phyloP scores from a whole-genome alignment of 2,113 vertebrate species.

The Ochotona princeps region DNA sequence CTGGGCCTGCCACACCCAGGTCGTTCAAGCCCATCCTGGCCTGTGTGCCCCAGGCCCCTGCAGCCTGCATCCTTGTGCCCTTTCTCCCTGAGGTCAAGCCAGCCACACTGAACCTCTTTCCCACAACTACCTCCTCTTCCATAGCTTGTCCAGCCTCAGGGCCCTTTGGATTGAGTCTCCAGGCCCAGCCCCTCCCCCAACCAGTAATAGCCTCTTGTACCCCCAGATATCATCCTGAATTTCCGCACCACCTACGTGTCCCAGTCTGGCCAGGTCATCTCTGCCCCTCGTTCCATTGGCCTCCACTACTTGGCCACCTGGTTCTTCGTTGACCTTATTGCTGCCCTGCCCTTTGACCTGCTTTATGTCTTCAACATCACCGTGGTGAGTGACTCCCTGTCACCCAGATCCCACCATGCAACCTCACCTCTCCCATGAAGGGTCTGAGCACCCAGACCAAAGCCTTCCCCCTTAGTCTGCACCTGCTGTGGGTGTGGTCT shows the following conservation, averaged over 20 bases:
- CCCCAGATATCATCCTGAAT: conserved; percentile 96
- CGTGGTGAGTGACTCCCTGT: conserved; percentile 91
- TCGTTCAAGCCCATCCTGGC: neutral
- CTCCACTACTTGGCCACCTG: conserved; percentile 99
- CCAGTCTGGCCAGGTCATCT: conserved; percentile 98
- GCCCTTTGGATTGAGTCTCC: neutral
- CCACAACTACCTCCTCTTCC: neutral
- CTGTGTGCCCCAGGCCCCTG: neutral
- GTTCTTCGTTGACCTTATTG: conserved; percentile 98
- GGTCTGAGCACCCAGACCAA: neutral
- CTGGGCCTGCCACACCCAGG: neutral
- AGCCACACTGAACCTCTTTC: neutral
- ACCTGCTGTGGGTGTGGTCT: neutral
- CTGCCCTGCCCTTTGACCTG: conserved; percentile 97
- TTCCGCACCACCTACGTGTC: conserved; percentile 98
- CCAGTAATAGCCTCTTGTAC: conserved; percentile 69
- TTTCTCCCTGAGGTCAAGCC: neutral
- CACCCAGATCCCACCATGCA: neutral
- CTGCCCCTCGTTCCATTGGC: conserved; percentile 96
- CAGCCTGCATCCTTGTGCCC: neutral
- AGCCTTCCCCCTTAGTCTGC: neutral
- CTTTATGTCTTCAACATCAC: conserved; percentile 98
- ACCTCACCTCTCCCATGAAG: neutral
- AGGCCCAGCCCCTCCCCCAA: neutral
- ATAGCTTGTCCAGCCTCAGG: too few relatives aligned